Evolutionary conservation across 1,140 invertebrate species (phyloP).

Genomic region (Drosophila obscura): DNA sequence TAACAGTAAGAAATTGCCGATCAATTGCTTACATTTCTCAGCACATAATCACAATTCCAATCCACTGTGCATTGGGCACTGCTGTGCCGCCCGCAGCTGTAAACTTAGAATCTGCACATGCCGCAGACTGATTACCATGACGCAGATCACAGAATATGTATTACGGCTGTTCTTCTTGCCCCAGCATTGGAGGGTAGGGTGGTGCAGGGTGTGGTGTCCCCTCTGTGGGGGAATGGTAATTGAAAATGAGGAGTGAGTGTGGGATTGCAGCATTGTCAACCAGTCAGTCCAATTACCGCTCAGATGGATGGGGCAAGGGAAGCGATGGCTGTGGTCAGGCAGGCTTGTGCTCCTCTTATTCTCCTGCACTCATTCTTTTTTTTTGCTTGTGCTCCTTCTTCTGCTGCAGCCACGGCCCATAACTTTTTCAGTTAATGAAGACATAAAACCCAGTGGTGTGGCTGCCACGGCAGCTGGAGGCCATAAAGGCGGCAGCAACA

Average conservation of each 20-base stretch:
- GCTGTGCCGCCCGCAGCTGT: not conserved
- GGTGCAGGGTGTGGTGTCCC: too few relatives aligned
- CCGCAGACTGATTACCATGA: conserved; percentile 72
- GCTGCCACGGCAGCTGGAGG: conserved; percentile 67
- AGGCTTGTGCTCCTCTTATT: conserved; percentile 25
- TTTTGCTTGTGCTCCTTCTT: not conserved
- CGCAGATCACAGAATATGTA: conserved; percentile 65
- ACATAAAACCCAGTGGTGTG: conserved; percentile 74
- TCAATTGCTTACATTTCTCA: not conserved
- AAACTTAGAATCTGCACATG: conserved; percentile 35
- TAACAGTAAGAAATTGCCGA: not conserved
- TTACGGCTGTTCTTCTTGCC: conserved; percentile 22
- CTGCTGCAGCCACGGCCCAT: conserved; percentile 63
- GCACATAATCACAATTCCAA: not conserved
- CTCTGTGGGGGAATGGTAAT: not conserved
- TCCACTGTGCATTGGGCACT: conserved; percentile 16
- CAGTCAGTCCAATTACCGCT: conserved; percentile 27
- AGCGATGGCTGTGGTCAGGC: conserved; percentile 44
- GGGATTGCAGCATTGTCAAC: conserved; percentile 24
- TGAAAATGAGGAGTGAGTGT: too few relatives aligned
- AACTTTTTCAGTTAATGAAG: conserved; percentile 82
- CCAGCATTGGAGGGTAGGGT: conserved; percentile 8
- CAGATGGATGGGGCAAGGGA: conserved; percentile 43
- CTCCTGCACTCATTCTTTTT: conserved; percentile 2
- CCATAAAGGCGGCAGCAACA: conserved; percentile 45